These are phyloP conservation scores for Ditylenchus weischeri DNA, from an alignment of 2,888 invertebrate genomes.

Conservation along the genomic window DNA sequence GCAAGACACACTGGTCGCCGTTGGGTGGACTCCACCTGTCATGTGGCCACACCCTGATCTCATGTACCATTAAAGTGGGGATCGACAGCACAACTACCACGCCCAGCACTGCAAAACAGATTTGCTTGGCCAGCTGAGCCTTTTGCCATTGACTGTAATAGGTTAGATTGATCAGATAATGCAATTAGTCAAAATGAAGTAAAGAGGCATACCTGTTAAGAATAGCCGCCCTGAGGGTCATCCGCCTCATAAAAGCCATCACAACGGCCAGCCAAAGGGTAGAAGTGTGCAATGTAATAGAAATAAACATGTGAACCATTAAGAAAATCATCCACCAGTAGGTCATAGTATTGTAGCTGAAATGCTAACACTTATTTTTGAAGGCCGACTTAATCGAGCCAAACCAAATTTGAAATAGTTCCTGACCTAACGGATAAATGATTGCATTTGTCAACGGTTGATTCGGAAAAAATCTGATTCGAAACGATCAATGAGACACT, in stretches of 20 bases:
- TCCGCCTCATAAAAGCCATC: slow-evolving; percentile 55
- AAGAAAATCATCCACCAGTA: slow-evolving; percentile 53
- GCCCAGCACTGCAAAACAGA: slow-evolving; percentile 42
- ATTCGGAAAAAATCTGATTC: too few species aligned
- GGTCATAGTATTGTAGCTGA: slow-evolving; percentile 46
- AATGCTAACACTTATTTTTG: slow-evolving; percentile 16
- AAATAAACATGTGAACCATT: slow-evolving; percentile 48
- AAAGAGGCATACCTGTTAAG: slow-evolving; percentile 43
- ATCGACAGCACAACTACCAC: slow-evolving; percentile 47
- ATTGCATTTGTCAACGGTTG: too few species aligned
- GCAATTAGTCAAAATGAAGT: too few species aligned
- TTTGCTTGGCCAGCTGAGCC: slow-evolving; percentile 47
- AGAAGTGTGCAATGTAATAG: slow-evolving; percentile 54
- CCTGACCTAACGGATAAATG: too few species aligned
- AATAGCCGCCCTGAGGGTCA: slow-evolving; percentile 50
- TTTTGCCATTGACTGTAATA: slow-evolving; percentile 45
- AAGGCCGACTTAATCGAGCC: too few species aligned
- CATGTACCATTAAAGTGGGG: slow-evolving; percentile 55
- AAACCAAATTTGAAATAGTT: too few species aligned
- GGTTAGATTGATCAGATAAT: too few species aligned
- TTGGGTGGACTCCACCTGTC: slow-evolving; percentile 31
- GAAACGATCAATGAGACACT: too few species aligned
- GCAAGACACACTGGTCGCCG: slow-evolving; percentile 26
- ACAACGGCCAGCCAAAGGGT: slow-evolving; percentile 54
- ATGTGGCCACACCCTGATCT: slow-evolving; percentile 37